Base-by-base conservation (phyloP, 1,140 invertebrate species). In the Parasteatoda tepidariorum region DNA sequence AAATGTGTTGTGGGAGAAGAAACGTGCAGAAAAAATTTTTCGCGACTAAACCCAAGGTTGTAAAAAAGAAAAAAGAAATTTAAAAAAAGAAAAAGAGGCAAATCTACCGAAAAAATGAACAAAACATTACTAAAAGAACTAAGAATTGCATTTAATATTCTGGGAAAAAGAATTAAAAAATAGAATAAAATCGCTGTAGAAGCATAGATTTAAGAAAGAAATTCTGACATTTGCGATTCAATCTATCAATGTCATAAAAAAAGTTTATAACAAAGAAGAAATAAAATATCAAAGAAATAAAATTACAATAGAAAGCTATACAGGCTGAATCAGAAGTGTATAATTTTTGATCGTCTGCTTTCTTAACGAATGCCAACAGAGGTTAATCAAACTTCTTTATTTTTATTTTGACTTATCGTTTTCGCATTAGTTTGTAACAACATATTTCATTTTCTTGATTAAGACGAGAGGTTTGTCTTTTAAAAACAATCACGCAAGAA, bases 181-280 rank as follows among this genome's bases (percentile, higher is more conserved):
- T 38, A 73, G 11, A 67, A 33, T 38, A 71, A 71, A 54, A n/a
- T 24, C 30, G 28, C 30, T 30, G 28, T 31, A 76, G 34, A 64
- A 15, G 30, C 26, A 24, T 76, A 54, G 24, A 76, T 76, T 76
- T 64, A 30, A 13, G 34, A 30, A 54, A 34, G 38, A 66, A 76
- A 64, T 66, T 64, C 61, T 76, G 74, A 76, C 74, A 54, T 76
- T 76, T 76, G 34, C 54, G 74, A 64, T 55, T 76, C 74, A 76
- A 76, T 76, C 74, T 76, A 66, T 76, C 74, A 76, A 64, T 76
- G 74, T 76, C 74, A 76, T 31, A n/a, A 54, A 28, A 30, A 76
- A 76, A 64, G 22, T 64, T 33, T 59, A 5, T 13, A 34, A 33
- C 11, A 30, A 55, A 73, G 33, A 57, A 73, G 57, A 57, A 67